A percentile compares a stretch with the other conserved stretches of the same genome.
phyloP scores from a whole-genome alignment of 2,113 vertebrate species.

The Otocyon megalotis region DNA sequence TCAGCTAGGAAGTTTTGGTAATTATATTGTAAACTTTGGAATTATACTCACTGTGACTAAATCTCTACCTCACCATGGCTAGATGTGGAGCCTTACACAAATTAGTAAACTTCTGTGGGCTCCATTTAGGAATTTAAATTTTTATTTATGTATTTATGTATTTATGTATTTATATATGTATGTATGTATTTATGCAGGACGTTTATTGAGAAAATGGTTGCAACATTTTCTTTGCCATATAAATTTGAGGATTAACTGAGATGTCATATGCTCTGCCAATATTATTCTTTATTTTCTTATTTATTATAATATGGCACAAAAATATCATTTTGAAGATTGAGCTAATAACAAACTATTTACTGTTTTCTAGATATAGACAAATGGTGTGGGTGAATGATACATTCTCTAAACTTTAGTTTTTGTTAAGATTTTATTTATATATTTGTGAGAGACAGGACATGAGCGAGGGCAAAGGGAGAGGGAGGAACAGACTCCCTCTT shows the following conservation, averaged over 20 bases:
- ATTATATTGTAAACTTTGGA: background rate
- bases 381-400: background rate
- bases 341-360: background rate
- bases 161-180: background rate
- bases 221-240: background rate
- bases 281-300: background rate
- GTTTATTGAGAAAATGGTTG: background rate
- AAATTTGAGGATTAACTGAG: background rate
- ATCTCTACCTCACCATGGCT: background rate
- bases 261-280: background rate
- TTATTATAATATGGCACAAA: background rate
- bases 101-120: background rate
- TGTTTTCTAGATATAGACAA: background rate
- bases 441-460: background rate
- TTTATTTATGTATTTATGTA: no score
- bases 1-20: background rate
- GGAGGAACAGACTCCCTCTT: background rate
- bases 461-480: background rate
- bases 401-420: background rate
- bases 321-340: background rate
- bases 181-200: background rate
- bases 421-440: background rate
- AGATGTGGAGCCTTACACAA: background rate
- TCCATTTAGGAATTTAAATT: background rate
- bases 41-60: background rate